phyloP scores from a whole-genome alignment of 2,797 vertebrate genomes.

The Manis javanica region DNA sequence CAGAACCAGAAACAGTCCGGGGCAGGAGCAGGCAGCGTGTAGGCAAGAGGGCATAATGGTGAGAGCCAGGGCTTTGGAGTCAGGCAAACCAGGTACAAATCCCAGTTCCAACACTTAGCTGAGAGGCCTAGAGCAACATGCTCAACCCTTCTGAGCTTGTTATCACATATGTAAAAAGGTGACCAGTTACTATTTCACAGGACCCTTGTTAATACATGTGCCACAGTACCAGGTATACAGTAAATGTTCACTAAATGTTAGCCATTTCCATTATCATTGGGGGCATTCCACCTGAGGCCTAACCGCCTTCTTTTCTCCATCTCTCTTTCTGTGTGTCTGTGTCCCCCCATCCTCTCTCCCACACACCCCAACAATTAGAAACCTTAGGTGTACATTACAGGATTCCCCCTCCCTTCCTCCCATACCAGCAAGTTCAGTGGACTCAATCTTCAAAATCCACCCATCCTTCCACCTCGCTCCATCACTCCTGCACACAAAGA shows the following conservation, averaged over 20 bases:
- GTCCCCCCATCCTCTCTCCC: too few relatives aligned
- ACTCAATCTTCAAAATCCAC: not conserved
- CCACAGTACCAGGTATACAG: not conserved
- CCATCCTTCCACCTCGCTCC: not conserved
- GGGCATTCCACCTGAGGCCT: not conserved
- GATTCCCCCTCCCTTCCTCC: not conserved
- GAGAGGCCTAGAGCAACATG: not conserved
- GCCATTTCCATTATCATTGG: not conserved
- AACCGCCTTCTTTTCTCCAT: not conserved
- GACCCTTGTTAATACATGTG: not conserved
- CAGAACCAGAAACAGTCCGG: not conserved
- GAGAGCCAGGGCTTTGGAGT: not conserved
- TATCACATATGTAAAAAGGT: not conserved
- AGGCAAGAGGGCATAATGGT: not conserved
- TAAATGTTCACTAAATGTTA: not conserved
- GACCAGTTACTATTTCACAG: not conserved
- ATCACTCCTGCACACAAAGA: not conserved
- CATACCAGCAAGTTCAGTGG: not conserved
- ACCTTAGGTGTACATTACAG: not conserved
- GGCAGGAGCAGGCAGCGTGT: not conserved
- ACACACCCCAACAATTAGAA: not conserved
- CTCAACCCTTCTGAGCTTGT: not conserved
- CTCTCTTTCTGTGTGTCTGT: too few relatives aligned
- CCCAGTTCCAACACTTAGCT: not conserved
- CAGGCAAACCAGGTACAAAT: not conserved